These are phyloP conservation scores for Alauda arvensis DNA, from an alignment of 2,797 vertebrate genomes.

Conservation along the genomic window DNA sequence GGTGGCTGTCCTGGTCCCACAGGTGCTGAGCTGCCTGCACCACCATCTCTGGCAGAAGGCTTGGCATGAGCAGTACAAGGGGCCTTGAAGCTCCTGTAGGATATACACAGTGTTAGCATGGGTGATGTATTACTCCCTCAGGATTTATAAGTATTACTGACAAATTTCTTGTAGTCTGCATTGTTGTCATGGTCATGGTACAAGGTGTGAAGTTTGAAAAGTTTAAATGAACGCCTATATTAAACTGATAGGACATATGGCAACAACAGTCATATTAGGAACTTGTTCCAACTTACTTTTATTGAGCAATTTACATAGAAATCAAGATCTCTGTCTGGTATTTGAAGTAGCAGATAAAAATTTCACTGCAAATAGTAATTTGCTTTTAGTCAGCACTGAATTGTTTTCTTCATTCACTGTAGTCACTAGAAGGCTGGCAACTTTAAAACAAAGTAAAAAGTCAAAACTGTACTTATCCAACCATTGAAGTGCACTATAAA, in stretches of 20 bases:
- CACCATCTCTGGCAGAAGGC: not conserved
- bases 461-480: not conserved
- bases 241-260: not conserved
- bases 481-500: not conserved
- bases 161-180: conserved; percentile 7
- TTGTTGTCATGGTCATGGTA: conserved; percentile 22
- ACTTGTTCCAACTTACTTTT: conserved; percentile 35
- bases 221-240: conserved; percentile 46
- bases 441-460: not conserved
- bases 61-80: not conserved
- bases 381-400: not conserved
- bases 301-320: conserved; percentile 15
- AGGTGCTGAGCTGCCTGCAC: not conserved
- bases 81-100: conserved; percentile 10
- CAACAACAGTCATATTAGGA: not conserved
- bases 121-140: conserved; percentile 11
- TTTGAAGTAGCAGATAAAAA: not conserved
- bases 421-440: not conserved
- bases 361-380: not conserved
- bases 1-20: not conserved
- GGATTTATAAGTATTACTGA: conserved; percentile 36
- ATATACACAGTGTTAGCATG: not conserved
- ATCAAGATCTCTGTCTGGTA: not conserved
- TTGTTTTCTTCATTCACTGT: not conserved
- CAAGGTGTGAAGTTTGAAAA: conserved; percentile 19